These are phyloP conservation scores for Notocelia uddmanniana DNA, from an alignment of 2,888 invertebrate genomes.

Conservation along the genomic window DNA sequence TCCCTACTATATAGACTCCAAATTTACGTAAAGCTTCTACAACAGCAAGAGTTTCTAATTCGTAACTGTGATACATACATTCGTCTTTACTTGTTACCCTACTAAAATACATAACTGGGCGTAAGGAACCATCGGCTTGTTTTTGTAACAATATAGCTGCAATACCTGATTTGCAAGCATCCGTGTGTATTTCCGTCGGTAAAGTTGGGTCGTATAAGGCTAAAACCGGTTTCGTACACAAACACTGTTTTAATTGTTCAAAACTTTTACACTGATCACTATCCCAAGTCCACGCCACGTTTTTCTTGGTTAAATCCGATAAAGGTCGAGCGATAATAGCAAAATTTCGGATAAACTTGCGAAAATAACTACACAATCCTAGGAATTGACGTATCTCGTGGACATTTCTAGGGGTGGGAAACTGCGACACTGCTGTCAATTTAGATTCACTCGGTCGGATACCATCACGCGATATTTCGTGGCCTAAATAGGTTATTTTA, in stretches of 20 bases:
- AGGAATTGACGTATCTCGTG: slow-evolving; percentile 51
- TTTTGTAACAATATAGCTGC: too few relatives aligned
- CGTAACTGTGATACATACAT: slow-evolving; percentile 4
- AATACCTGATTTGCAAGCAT: too few relatives aligned
- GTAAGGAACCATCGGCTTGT: slow-evolving; percentile 3
- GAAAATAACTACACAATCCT: slow-evolving; percentile 49
- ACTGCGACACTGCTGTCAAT: slow-evolving; percentile 46
- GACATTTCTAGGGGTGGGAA: slow-evolving; percentile 46
- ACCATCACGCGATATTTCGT: slow-evolving; percentile 30
- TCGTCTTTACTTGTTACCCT: slow-evolving; percentile 20
- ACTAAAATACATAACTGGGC: slow-evolving; percentile 18
- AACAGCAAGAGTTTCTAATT: background rate
- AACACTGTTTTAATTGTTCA: background rate
- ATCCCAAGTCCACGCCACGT: slow-evolving; percentile 29
- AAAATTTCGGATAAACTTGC: slow-evolving; percentile 50
- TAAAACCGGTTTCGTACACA: background rate
- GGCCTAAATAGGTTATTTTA: background rate
- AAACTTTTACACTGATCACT: slow-evolving; percentile 3
- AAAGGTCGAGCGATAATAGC: slow-evolving; percentile 48
- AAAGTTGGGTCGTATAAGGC: too few relatives aligned
- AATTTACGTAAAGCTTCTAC: slow-evolving; percentile 49
- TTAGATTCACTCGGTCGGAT: slow-evolving; percentile 46
- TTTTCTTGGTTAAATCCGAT: slow-evolving; percentile 47
- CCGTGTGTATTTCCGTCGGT: too few relatives aligned
- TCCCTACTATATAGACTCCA: slow-evolving; percentile 51